These are phyloP conservation scores for Odontomyia ornata DNA, from an alignment of 2,888 invertebrate genomes.

Conservation along the genomic window DNA sequence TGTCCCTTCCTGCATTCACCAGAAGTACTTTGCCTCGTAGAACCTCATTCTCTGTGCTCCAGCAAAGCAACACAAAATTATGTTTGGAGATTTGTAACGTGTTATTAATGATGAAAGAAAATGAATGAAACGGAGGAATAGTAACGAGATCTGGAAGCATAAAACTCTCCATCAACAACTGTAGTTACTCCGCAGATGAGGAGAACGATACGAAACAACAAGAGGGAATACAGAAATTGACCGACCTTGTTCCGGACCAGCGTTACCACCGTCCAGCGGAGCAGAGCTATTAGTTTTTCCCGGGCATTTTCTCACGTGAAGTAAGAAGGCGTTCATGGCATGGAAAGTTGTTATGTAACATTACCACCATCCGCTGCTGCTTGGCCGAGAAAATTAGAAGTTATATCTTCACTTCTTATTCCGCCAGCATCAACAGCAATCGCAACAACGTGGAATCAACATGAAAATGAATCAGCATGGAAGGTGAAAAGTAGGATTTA, in stretches of 20 bases:
- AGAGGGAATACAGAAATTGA: not conserved
- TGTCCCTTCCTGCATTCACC: not conserved
- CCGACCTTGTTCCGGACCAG: not conserved
- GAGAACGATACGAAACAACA: not conserved
- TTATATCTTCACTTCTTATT: conserved; percentile 14
- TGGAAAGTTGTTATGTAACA: not conserved
- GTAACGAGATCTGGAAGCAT: conserved; percentile 31
- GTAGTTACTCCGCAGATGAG: not conserved
- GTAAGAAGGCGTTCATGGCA: not conserved
- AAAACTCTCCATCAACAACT: not conserved
- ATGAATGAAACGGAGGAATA: not conserved
- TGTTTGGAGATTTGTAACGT: conserved; percentile 41
- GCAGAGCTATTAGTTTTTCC: not conserved
- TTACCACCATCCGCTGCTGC: not conserved
- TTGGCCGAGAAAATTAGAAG: conserved; percentile 31
- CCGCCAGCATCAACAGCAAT: not conserved
- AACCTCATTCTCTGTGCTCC: conserved; percentile 8
- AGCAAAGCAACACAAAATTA: conserved; percentile 37
- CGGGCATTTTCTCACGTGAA: not conserved
- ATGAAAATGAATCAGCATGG: not conserved
- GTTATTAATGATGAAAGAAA: conserved; percentile 44
- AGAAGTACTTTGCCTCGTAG: not conserved
- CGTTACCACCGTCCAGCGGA: not conserved
- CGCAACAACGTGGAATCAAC: not conserved
- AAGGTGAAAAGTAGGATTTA: not conserved